phyloP scores from a whole-genome alignment of 2,797 vertebrate species.

The Orestias chungarensis region DNA sequence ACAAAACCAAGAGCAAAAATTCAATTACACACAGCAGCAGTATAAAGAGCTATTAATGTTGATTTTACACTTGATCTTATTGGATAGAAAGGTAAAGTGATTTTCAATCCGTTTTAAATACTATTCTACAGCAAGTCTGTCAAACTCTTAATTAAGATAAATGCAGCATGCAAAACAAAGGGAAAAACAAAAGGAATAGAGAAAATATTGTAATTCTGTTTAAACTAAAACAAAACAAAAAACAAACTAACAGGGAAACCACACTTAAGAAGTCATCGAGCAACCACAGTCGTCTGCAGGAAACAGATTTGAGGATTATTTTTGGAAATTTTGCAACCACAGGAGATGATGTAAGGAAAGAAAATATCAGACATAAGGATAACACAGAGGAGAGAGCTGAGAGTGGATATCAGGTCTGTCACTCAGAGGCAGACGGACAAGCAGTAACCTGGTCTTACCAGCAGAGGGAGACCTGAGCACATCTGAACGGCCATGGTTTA shows the following conservation, averaged over 20 bases:
- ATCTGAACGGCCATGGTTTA: constrained; percentile 74
- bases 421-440: constrained; percentile 48
- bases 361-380: constrained; percentile 61
- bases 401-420: constrained; percentile 57
- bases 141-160: constrained; percentile 36
- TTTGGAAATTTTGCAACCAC: constrained; percentile 45
- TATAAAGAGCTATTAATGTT: background rate
- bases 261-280: constrained; percentile 1
- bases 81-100: constrained; percentile 24
- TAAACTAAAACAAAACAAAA: background rate
- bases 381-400: constrained; percentile 51
- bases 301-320: constrained; percentile 44
- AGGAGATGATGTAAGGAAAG: constrained; percentile 49
- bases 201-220: background rate
- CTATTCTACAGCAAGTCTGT: constrained; percentile 22
- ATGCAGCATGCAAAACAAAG: constrained; percentile 59
- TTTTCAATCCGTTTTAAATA: constrained; percentile 49
- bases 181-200: constrained; percentile 10
- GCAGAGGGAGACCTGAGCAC: constrained; percentile 80
- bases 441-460: constrained; percentile 79
- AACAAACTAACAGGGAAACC: background rate
- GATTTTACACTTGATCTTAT: constrained; percentile 16
- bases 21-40: background rate
- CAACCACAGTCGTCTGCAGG: constrained; percentile 42
- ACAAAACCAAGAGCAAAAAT: constrained; percentile 4